Evolutionary conservation across 2,888 invertebrate genomes (phyloP), one percentile per base, ranked within the genome.

Genomic region (Adineta ricciae): DNA sequence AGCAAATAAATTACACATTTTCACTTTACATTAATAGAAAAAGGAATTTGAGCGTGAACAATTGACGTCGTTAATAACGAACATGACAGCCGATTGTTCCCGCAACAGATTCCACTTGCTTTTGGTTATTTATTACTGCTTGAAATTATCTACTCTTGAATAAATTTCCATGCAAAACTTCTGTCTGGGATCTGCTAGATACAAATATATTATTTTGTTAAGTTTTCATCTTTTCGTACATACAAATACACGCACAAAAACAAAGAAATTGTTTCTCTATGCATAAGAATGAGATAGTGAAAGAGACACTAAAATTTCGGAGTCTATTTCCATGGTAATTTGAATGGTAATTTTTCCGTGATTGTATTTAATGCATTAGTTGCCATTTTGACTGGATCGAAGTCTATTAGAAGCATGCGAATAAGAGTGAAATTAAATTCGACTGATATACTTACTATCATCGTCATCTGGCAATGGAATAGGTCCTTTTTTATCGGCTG

Each of bases 301-400:
- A 32, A 64, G 32, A n/a, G 27, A 32, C 19, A 2, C 14, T 32
- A 32, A 7, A 32, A 64, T 19, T 64, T 64, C 19, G 50, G 14
- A 27, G 19, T 41, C n/a, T 78, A 78, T 78, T 78, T 78, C 78
- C 78, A 78, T 78, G 78, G 78, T 78, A 78, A 78, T 78, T 78
- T 78, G n/a, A 78, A 78, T 41, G 78, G 78, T 41, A 78, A 78
- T 41, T 78, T 78, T 24, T 78, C 78, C 1, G 78, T 38, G 24
- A 78, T 78, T 24, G 78, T 78, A 38, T 41, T 78, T 8, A 78
- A 41, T n/a, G 78, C 78, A 41, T 78, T 78, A 0, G 78, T 41
- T 2, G 78, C 78, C 78, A 78, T 78, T 78, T 78, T 78, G 41
- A 78, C 78, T 41, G 78, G 78, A 78, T 78, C 78, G 41, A 78